Base-by-base conservation (phyloP, 2,113 vertebrate genomes). In the Neomonachus schauinslandi region DNA sequence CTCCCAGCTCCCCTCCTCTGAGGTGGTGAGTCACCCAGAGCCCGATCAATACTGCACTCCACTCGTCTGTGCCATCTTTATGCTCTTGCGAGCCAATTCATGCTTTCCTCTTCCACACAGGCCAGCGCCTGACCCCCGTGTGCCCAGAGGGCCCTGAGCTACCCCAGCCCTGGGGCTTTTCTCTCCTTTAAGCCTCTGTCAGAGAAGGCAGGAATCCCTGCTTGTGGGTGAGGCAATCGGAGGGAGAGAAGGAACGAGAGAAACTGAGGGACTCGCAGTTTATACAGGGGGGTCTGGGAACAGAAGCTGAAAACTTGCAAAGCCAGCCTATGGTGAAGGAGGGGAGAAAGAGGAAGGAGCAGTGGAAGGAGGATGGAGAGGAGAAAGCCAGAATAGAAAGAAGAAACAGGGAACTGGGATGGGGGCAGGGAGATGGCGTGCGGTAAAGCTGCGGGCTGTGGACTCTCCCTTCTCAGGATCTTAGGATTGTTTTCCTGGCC, bases 1-100 rank as follows among this genome's bases (percentile, higher is more conserved):
- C 77, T 96, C 79, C 26, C 81, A 90, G 86, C 87, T 86, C 83
- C 74, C 51, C 57, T 96, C 86, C 72, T 36, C 74, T 28, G 74
- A 87, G 85, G 51, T 83, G 33, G 31, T 92, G 95, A 96, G 94
- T 98, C 94, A 95, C 76, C 59, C 61, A 59, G 93, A 96, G 76
- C 57, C 74, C 95, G 85, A 15, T 89, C 87, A 69, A 88, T 96
- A 94, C 92, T 21, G 55, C 61, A 65, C 90, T 97, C 67, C 89
- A 76, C 77, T 49, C 71, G 83, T 92, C 92, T 77, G 0, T 65
- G 69, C 85, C 77, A 51, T 89, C 89, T 87, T 76, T 39, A 14
- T 71, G 33, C 55, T 94, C 76, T 59, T 63, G 21, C 33, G 67
- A 82, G 28, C 51, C 49, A 42, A 10, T 42, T 87, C 71, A 39